Evolutionary conservation across 2,113 vertebrate genomes (phyloP), one percentile per base, ranked within the genome.

Genomic region (Pachypanchax playfairii): DNA sequence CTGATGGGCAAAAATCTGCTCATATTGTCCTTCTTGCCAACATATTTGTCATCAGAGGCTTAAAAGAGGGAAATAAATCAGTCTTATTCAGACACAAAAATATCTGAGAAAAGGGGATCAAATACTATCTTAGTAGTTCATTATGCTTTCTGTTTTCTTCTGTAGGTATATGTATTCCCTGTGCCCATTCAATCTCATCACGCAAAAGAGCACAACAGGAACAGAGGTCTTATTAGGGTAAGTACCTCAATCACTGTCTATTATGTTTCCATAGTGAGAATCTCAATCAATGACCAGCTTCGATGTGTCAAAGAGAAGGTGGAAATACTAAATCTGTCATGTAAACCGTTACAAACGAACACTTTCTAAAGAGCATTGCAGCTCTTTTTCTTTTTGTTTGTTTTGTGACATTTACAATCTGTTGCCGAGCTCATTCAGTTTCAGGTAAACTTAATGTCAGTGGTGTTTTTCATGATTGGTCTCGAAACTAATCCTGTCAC

Each of bases 181-280:
- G 50, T 91, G 90, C 47, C 88, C 90, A 0, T 90, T 91, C 84
- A 90, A 78, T 81, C 82, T 85, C 57, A 80, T 90, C 54, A 88
- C 88, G 31, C 89, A 91, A 17, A 85, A 82, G 86, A 86, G 73
- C 75, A 66, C 74, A 1, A 33, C 67, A 42, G 90, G 89, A 79
- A 75, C 75, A 36, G 83, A 89, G 77, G 85, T 91, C 29, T 86
- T 83, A 59, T 83, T 90, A 71, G 88, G 90, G 89, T 91, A 77
- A 90, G 89, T 85, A 61, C 74, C 49, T 86, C 66, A 67, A 49
- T 80, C 48, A 62, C 5, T 18, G 48, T 48, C 33, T 60, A 20
- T 56, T 74, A 68, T 58, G 56, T 72, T 22, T 54, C 53, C 24
- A 41, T 9, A 24, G 33, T 71, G 47, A 64, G 51, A 65, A 59